phyloP scores from a whole-genome alignment of 2,888 invertebrate genomes.

The Eupithecia inturbata region DNA sequence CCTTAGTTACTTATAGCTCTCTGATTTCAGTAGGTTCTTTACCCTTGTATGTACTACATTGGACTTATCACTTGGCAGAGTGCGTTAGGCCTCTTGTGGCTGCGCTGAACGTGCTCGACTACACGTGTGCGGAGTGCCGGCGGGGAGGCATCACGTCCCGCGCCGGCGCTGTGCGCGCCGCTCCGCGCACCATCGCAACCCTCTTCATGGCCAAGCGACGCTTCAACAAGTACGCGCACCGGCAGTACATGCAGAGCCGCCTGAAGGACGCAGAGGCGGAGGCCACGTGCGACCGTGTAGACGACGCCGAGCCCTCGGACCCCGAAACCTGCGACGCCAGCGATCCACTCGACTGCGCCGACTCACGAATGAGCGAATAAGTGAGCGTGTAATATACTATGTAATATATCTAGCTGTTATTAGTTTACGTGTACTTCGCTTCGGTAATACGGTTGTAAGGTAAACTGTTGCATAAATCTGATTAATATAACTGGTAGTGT shows the following conservation, averaged over 20 bases:
- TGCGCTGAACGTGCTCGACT: constrained; percentile 75
- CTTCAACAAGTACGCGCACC: constrained; percentile 83
- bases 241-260: constrained; percentile 73
- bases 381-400: constrained; percentile 40
- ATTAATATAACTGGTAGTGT: constrained; percentile 78
- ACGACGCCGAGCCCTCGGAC: constrained; percentile 37
- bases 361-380: constrained; percentile 16
- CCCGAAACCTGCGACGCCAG: constrained; percentile 37
- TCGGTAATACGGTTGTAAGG: constrained; percentile 77
- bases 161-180: constrained; percentile 77
- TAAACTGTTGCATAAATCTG: constrained; percentile 81
- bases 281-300: constrained; percentile 40
- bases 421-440: constrained; percentile 72
- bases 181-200: constrained; percentile 81
- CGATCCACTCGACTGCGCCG: constrained; percentile 6
- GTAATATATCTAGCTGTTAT: constrained; percentile 67
- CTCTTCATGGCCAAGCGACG: constrained; percentile 83
- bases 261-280: constrained; percentile 28
- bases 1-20: neutral
- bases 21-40: neutral
- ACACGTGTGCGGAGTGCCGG: constrained; percentile 80
- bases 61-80: constrained; percentile 57
- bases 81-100: constrained; percentile 79
- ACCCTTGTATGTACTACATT: neutral
- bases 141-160: constrained; percentile 81